Base-by-base conservation (phyloP, 2,797 vertebrate species). In the Nasua narica region DNA sequence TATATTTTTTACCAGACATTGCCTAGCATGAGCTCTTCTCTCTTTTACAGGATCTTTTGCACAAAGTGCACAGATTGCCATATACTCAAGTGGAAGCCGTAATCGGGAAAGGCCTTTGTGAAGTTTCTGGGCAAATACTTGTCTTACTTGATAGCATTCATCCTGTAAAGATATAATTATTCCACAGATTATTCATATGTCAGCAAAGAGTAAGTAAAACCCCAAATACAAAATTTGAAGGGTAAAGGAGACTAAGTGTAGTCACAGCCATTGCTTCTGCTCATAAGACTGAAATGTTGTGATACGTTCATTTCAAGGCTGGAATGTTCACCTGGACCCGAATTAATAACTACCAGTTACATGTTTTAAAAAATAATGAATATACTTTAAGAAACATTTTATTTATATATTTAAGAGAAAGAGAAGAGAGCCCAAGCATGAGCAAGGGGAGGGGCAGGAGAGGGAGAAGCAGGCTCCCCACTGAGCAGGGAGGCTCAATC, bases 41-140 rank as follows among this genome's bases (percentile, higher is more conserved):
- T 99, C 99, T 97, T 99, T 99, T 54, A 99, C 99, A 0, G 99
- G 99, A 96, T 99, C 99, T 98, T 99, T 99, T 98, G 99, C 99
- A 97, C 99, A 99, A 87, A 99, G 98, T 50, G 99, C 99, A 86
- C 99, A 99, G 98, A 99, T 99, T 2, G 99, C 99, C 99, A 99
- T 99, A 98, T 99, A 99, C 95, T 99, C 99, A 87, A 99, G 98
- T 4, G 99, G 99, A 92, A 99, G 99, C 3, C 99, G 99, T 97
- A 99, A 99, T 96, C 99, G 99, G 94, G 99, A 99, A 96, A 99
- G 99, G 54, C 99, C 99, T 97, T 99, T 99, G 97, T 99, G 99
- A 93, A 99, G 99, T 98, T 99, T 99, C 99, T 99, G 99, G 84
- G 99, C 99, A 97, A 99, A 99, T 96, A 99, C 99, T 98, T 99